Conservation (phyloP, 2,797 vertebrate species). For the Uromys caudimaculatus region DNA sequence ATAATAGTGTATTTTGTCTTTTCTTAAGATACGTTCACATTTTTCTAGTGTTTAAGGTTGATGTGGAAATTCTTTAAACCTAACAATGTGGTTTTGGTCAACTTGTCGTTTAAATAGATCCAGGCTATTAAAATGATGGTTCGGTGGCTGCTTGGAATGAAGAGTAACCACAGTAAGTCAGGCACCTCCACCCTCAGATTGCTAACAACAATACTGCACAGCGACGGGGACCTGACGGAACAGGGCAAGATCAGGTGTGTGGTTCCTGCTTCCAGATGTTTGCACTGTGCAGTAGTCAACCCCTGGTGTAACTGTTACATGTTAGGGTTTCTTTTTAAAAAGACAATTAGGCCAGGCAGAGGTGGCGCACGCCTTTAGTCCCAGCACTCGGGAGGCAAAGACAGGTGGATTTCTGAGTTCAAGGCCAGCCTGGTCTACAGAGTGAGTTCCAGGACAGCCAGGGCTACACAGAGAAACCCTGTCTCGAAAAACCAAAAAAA, state of each 20-base stretch:
- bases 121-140: conserved; percentile 99
- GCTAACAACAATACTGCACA: conserved; percentile 96
- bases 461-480: too few species aligned
- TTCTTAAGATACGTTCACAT: background rate
- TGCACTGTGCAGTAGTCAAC: background rate
- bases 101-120: conserved; percentile 89
- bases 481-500: too few species aligned
- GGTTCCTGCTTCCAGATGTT: conserved; percentile 1
- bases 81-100: conserved; percentile 37
- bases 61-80: conserved; percentile 52
- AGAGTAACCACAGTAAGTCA: conserved; percentile 99
- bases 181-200: conserved; percentile 97
- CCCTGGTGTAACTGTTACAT: conserved; percentile 23
- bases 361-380: too few species aligned
- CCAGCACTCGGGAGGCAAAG: too few species aligned
- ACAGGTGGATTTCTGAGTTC: too few species aligned
- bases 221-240: conserved; percentile 97
- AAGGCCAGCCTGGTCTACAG: too few species aligned
- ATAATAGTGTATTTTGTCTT: background rate
- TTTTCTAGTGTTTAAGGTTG: conserved; percentile 23
- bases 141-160: conserved; percentile 98
- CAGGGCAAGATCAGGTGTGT: conserved; percentile 97
- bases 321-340: conserved; percentile 41
- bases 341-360: background rate
- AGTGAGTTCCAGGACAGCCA: too few species aligned